These are phyloP conservation scores for Nylanderia fulva DNA, from an alignment of 1,140 invertebrate genomes.

Conservation along the genomic window DNA sequence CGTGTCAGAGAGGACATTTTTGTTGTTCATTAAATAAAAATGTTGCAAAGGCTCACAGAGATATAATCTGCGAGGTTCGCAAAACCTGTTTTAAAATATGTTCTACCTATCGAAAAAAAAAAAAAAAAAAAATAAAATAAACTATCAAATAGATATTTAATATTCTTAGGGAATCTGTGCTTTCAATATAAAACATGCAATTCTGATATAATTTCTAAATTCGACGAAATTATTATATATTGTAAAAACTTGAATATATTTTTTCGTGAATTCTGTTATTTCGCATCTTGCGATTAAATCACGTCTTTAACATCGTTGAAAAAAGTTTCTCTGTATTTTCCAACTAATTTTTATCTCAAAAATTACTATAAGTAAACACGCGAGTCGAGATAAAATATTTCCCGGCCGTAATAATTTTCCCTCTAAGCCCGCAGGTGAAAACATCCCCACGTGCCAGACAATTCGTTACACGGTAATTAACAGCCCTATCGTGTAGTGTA, in stretches of 20 bases:
- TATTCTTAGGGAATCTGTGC: background rate
- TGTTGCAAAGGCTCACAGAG: background rate
- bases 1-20: background rate
- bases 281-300: background rate
- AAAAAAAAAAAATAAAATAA: background rate
- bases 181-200: background rate
- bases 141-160: conserved; percentile 19
- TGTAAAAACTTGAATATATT: background rate
- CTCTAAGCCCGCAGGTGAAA: conserved; percentile 9
- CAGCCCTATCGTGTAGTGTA: conserved; percentile 49
- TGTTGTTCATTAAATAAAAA: background rate
- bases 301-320: background rate
- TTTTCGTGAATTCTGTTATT: background rate
- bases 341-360: background rate
- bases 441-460: conserved; percentile 4
- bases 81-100: conserved; percentile 27
- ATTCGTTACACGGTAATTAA: conserved; percentile 52
- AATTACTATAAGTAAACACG: conserved; percentile 1
- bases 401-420: conserved; percentile 33
- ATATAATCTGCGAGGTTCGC: too few relatives aligned
- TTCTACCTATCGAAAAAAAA: background rate
- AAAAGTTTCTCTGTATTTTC: background rate
- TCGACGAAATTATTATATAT: conserved; percentile 3
- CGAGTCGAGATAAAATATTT: background rate
- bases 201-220: background rate